Evolutionary conservation across 2,888 invertebrate species (phyloP), one percentile per base, ranked within the genome.

Genomic region (Ennomos quercinarius): DNA sequence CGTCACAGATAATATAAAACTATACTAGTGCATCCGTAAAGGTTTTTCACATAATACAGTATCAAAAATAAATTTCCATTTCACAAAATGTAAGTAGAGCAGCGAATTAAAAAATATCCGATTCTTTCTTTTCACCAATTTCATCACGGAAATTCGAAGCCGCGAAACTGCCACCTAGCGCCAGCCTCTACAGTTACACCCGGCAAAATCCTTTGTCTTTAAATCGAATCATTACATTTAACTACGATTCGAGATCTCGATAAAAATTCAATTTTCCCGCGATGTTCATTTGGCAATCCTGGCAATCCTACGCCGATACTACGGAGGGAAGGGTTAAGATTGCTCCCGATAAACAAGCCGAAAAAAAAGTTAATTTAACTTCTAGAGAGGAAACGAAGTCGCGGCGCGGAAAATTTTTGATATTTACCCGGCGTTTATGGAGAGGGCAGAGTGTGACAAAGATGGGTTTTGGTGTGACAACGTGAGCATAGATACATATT

Each of bases 181-280:
- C 40, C 65, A 64, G 61, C 41, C 44, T 35, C 55, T 38, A 42
- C 41, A 12, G 57, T 40, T 45, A 41, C 13, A 46, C 10, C 37
- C 40, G 40, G 17, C 44, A 55, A 60, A n/a, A 48, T 54, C 72
- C 70, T 75, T 77, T 76, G 72, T 76, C 71, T 67, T 67, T 70
- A 74, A 79, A 78, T 81, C 83, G 77, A 80, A 81, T 74, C 78
- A 76, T 78, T 77, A 71, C 71, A 53, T 67, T 72, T 67, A 73
- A 76, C 71, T 72, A 81, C 49, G 44, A 82, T 81, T 86, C 81
- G 78, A 80, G 46, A 91, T 92, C 89, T 76, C 81, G 91, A 92
- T 91, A 91, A 90, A 90, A 91, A 91, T 92, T 91, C 90, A 90
- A 91, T 92, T 89, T 89, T 84, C 76, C 73, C 74, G 78, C 77